These are phyloP conservation scores for Macquaria ambigua DNA, from an alignment of 2,113 vertebrate genomes.

Conservation along the genomic window DNA sequence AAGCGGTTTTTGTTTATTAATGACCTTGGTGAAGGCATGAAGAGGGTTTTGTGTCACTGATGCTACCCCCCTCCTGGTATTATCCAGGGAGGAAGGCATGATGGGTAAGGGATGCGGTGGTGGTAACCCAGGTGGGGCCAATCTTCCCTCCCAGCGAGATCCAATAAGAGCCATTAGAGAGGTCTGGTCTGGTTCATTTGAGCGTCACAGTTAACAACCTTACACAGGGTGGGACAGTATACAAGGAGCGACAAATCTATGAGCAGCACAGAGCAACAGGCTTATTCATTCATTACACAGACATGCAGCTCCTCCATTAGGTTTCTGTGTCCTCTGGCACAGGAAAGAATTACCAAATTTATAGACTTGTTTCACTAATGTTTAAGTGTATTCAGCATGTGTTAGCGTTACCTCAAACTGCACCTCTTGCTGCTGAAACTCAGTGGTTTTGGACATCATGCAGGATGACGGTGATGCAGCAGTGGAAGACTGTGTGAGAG, in stretches of 20 bases:
- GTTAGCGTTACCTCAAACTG: not conserved
- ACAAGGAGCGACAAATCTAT: constrained; percentile 41
- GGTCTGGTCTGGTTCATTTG: constrained; percentile 73
- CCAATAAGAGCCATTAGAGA: constrained; percentile 74
- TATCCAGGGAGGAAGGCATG: constrained; percentile 32
- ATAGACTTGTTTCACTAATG: not conserved
- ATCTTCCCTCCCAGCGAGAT: constrained; percentile 62
- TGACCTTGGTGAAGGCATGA: constrained; percentile 39
- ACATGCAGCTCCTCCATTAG: not conserved
- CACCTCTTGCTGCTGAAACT: constrained; percentile 6
- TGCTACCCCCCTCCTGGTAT: constrained; percentile 28
- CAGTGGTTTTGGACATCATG: not conserved
- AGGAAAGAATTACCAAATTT: not conserved
- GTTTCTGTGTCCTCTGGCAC: constrained; percentile 4
- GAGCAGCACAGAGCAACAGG: constrained; percentile 33
- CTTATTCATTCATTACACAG: constrained; percentile 12
- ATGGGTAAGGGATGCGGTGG: constrained; percentile 31
- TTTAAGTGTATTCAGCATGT: not conserved
- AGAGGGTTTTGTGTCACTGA: not conserved
- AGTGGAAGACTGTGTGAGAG: constrained; percentile 38
- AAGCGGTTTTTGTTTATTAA: not conserved
- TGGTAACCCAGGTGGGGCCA: constrained; percentile 66
- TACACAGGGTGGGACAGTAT: constrained; percentile 48
- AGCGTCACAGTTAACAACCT: constrained; percentile 76
- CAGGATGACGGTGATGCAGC: constrained; percentile 24